phyloP scores from a whole-genome alignment of 2,888 invertebrate species.

The Oeneis ivallda region DNA sequence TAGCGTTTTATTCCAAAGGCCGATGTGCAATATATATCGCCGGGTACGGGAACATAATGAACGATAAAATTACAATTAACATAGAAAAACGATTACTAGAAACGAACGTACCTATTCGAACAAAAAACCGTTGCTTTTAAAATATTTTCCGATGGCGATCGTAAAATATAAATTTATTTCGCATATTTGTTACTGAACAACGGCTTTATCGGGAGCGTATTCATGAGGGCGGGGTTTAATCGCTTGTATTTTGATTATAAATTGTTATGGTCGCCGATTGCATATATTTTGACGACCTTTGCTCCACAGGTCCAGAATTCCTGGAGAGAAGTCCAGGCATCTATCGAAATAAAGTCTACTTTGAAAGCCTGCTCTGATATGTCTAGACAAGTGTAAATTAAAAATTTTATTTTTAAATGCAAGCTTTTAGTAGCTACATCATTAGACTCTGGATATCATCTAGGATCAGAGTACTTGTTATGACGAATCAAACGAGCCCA shows the following conservation, averaged over 20 bases:
- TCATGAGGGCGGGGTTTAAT: slow-evolving; percentile 33
- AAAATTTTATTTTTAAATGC: too few relatives aligned
- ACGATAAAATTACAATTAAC: slow-evolving; percentile 14
- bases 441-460: too few relatives aligned
- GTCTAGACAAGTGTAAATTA: too few relatives aligned
- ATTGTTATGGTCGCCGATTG: slow-evolving; percentile 16
- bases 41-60: background rate
- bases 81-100: slow-evolving; percentile 17
- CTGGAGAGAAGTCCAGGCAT: too few relatives aligned
- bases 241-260: slow-evolving; percentile 29
- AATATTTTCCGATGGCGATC: slow-evolving; percentile 31
- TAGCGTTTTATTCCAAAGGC: too few relatives aligned
- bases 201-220: slow-evolving; percentile 34
- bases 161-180: slow-evolving; percentile 36
- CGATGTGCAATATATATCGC: too few relatives aligned
- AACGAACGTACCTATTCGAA: slow-evolving; percentile 7
- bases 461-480: too few relatives aligned
- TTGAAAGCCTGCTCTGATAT: too few relatives aligned
- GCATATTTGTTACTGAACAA: slow-evolving; percentile 35
- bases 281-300: slow-evolving; percentile 1
- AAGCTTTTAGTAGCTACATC: too few relatives aligned
- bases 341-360: too few relatives aligned
- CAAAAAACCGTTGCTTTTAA: slow-evolving; percentile 18
- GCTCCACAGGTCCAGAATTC: background rate
- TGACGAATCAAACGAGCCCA: too few relatives aligned